Percentiles rank a stretch among this genome's conserved stretches.
phyloP scores from a whole-genome alignment of 2,113 vertebrate species.

The Microtus ochrogaster region DNA sequence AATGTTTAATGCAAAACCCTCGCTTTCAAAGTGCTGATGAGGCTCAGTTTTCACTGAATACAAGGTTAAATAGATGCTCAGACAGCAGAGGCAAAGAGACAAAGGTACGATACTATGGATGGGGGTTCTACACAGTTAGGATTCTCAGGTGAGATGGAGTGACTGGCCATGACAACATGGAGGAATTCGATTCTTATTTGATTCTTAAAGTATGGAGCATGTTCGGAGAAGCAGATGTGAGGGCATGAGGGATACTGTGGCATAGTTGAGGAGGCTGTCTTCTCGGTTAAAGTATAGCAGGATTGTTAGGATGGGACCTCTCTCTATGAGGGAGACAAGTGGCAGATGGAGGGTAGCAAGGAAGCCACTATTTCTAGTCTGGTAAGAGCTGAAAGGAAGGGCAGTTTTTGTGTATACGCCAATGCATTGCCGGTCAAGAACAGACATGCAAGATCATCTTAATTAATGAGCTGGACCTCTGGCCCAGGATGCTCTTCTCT shows the following conservation, averaged over 20 bases:
- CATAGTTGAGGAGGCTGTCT: background rate
- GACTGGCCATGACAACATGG: background rate
- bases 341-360: background rate
- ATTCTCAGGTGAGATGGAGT: background rate
- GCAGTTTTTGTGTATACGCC: background rate
- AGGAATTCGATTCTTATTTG: background rate
- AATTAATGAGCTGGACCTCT: background rate
- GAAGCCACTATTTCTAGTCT: too few relatives aligned
- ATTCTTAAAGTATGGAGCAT: background rate
- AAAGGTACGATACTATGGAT: background rate
- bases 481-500: background rate
- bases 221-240: background rate
- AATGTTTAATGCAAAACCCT: slow-evolving; percentile 12
- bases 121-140: background rate
- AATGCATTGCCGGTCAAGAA: background rate
- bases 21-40: slow-evolving; percentile 34
- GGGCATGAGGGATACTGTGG: background rate
- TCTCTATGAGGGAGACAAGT: background rate
- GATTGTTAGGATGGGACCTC: background rate
- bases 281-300: background rate
- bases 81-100: background rate
- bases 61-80: background rate
- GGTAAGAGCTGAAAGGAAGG: background rate
- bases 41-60: background rate
- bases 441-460: background rate